Base-by-base conservation (phyloP, 37 sponge, comb jelly and placozoan species). In the Eunapius fragilis region DNA sequence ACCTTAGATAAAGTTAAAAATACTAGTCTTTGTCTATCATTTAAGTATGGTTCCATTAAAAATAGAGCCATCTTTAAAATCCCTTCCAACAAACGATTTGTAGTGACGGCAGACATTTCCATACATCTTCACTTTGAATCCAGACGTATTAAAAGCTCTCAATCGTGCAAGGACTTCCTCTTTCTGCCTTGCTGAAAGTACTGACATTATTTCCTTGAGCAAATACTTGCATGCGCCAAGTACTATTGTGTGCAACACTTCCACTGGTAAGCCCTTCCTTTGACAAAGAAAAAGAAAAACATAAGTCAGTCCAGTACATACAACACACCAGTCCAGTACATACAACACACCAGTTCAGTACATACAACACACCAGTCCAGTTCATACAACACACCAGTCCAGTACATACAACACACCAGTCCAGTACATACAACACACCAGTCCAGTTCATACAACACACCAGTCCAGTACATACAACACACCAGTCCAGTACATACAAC, bases 81-180 rank as follows among this genome's bases (percentile, higher is more conserved):
- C 89, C 36, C 89, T 67, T 28, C 89, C 89, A 24, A 88, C 88
- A 88, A 88, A 88, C 2, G 89, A 88, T 69, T 83, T 72, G 79
- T 67, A 37, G 73, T 88, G 58, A 28, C 37, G 25, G 25, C 30
- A 26, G 12, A 88, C 41, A 36, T 82, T 88, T 76, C 83, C 69
- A 25, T 30, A 31, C 25, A 88, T 37, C 31, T 41, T 73, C 23
- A 27, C 58, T 30, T 82, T 68, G 70, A 88, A 75, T 2, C 89
- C 89, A 32, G 79, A 88, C 31, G 77, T 78, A 30, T 82, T 76
- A 32, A 88, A 78, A 14, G 89, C 34, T 13, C 12, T 25, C n/a
- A 90, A 31, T 7, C 47, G 74, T 26, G 90, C 80, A 22, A 88
- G 35, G 0, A 88, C 77, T 79, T 83, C 73, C 12, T 31, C 31